phyloP scores from a whole-genome alignment of 2,888 invertebrate species.

The Caradrina kadenii region DNA sequence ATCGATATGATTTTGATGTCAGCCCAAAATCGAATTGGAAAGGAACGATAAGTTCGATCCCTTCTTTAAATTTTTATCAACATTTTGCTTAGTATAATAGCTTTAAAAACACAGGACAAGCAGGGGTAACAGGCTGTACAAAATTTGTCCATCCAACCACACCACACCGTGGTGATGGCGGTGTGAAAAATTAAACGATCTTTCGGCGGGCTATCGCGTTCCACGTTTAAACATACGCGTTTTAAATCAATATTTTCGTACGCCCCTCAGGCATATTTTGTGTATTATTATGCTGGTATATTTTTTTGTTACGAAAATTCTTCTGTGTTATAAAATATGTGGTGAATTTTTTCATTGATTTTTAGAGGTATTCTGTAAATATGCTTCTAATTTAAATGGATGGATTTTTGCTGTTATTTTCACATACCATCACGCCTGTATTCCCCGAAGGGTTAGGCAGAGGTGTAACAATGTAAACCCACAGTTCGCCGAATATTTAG shows the following conservation, averaged over 20 bases:
- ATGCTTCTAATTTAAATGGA: constrained; percentile 14
- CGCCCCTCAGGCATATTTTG: constrained; percentile 30
- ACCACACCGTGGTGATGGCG: constrained; percentile 35
- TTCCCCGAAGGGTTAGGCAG: no score
- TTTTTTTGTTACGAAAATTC: constrained; percentile 36
- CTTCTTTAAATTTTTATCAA: constrained; percentile 8
- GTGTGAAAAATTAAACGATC: constrained; percentile 64
- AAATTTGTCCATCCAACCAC: constrained; percentile 42
- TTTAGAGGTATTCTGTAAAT: constrained; percentile 19
- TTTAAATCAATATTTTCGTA: constrained; percentile 61
- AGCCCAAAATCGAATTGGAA: constrained; percentile 4
- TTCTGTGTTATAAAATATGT: constrained; percentile 27
- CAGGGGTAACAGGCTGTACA: constrained; percentile 35
- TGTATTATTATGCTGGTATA: constrained; percentile 27
- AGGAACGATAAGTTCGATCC: background rate
- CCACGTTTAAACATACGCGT: constrained; percentile 26
- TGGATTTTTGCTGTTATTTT: constrained; percentile 1
- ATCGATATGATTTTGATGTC: background rate
- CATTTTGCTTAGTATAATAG: constrained; percentile 4
- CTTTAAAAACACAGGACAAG: constrained; percentile 14
- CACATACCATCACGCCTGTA: no score
- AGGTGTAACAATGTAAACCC: no score
- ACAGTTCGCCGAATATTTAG: no score
- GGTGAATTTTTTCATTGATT: constrained; percentile 14
- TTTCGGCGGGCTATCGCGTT: constrained; percentile 57